phyloP scores from a whole-genome alignment of 1,140 invertebrate species.

The Dreissena polymorpha region DNA sequence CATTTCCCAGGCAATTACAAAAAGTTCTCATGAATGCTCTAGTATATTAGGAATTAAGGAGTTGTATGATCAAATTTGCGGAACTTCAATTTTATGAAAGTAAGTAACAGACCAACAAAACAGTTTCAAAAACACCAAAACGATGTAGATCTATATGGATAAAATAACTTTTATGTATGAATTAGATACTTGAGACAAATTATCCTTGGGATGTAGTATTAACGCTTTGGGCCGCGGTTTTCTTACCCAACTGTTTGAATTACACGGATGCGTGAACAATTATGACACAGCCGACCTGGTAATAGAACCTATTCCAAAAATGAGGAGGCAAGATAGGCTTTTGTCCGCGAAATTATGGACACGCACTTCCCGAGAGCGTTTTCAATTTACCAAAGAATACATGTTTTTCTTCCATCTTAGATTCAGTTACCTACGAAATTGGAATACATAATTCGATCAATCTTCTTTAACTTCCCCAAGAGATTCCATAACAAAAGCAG shows the following conservation, averaged over 20 bases:
- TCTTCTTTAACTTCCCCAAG: background rate
- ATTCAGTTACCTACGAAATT: slow-evolving; percentile 28
- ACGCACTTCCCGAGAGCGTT: slow-evolving; percentile 22
- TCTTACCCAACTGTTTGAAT: background rate
- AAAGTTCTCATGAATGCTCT: too few species aligned
- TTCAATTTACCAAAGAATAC: slow-evolving; percentile 35
- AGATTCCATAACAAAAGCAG: slow-evolving; percentile 1
- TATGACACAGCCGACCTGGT: slow-evolving; percentile 9
- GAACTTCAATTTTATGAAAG: too few species aligned
- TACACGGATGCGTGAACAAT: slow-evolving; percentile 25
- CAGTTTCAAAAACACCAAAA: too few species aligned
- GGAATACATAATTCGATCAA: slow-evolving; percentile 19
- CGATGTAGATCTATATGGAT: too few species aligned
- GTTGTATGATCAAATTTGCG: too few species aligned
- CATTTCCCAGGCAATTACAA: too few species aligned
- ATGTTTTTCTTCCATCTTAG: slow-evolving; percentile 28
- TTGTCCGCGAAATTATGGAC: slow-evolving; percentile 22
- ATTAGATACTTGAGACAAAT: too few species aligned
- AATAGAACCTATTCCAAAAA: slow-evolving; percentile 29
- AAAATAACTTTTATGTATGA: too few species aligned
- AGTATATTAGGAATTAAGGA: too few species aligned
- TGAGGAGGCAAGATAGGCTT: slow-evolving; percentile 11
- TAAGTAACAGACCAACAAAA: too few species aligned
- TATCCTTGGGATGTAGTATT: too few species aligned
- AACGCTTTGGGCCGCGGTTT: background rate